A percentile compares a stretch with the other conserved stretches of the same genome.
Conservation (phyloP, 2,113 vertebrate species). For the Rhipidura dahli region DNA sequence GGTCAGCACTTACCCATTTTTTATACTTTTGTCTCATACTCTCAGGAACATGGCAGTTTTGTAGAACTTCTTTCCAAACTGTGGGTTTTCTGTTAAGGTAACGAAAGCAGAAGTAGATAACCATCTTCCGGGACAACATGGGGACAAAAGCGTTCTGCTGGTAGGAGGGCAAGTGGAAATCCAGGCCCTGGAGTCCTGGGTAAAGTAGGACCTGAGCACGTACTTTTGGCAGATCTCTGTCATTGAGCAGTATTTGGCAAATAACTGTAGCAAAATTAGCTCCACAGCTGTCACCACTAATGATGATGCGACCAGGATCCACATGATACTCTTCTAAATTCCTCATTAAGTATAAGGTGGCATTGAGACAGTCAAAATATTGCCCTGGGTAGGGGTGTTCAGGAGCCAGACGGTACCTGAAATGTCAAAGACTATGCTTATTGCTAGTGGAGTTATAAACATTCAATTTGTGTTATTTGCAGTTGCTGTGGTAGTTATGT, state of each 20-base stretch:
- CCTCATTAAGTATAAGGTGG: conserved; percentile 80
- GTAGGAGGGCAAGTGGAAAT: conserved; percentile 86
- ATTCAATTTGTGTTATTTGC: neutral
- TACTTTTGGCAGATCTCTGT: conserved; percentile 72
- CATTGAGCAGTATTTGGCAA: conserved; percentile 74
- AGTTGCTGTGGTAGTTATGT: neutral
- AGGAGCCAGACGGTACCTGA: conserved; percentile 81
- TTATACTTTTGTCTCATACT: conserved; percentile 69
- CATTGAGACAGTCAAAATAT: conserved; percentile 73
- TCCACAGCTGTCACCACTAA: conserved; percentile 84
- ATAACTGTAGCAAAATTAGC: conserved; percentile 73
- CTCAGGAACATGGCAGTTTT: conserved; percentile 72
- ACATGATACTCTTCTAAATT: conserved; percentile 75
- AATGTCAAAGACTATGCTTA: neutral
- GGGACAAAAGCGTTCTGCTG: conserved; percentile 80
- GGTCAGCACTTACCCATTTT: conserved; percentile 77
- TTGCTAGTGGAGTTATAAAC: neutral
- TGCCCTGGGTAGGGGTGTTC: conserved; percentile 75
- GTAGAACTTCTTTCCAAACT: conserved; percentile 59
- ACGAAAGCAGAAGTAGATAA: conserved; percentile 65
- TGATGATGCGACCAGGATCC: conserved; percentile 74
- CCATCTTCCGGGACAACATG: conserved; percentile 61
- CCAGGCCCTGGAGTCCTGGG: conserved; percentile 75
- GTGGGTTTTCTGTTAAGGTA: conserved; percentile 71
- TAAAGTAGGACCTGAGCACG: conserved; percentile 86